Conservation (phyloP, 2,888 invertebrate species). For the Helobdella robusta region DNA sequence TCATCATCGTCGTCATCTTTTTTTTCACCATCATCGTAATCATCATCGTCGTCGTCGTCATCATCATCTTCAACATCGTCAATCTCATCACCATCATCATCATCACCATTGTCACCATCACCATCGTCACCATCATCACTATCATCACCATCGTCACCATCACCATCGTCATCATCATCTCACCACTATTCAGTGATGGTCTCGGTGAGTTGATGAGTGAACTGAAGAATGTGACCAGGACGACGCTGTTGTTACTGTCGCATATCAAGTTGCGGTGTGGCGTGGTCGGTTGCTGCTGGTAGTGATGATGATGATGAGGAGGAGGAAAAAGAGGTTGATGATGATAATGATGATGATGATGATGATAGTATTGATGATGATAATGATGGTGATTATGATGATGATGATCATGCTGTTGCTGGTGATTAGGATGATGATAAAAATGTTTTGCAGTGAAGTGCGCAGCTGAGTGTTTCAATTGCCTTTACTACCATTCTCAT, state of each 20-base stretch:
- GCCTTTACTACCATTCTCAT: too few species aligned
- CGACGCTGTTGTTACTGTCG: background rate
- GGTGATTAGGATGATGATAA: background rate
- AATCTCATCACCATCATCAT: conserved; percentile 2
- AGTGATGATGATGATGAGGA: conserved; percentile 7
- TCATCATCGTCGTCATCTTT: too few species aligned
- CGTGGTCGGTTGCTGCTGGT: background rate
- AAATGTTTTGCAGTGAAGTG: too few species aligned
- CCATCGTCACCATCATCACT: background rate
- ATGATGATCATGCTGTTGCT: background rate
- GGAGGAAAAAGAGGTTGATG: background rate
- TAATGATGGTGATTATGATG: background rate
- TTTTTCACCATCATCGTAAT: too few species aligned
- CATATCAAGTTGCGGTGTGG: background rate
- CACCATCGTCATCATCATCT: background rate
- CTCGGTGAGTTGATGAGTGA: too few species aligned
- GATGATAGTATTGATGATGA: conserved; percentile 3
- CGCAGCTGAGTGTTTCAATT: too few species aligned
- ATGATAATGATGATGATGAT: conserved; percentile 16
- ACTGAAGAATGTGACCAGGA: too few species aligned
- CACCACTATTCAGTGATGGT: background rate
- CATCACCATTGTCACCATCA: conserved; percentile 1
- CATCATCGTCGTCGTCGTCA: too few species aligned
- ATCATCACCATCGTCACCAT: background rate
- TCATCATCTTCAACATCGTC: background rate